Evolutionary conservation across 1,140 invertebrate species (phyloP), one percentile per base, ranked within the genome.

Genomic region (Diabrotica virgifera): DNA sequence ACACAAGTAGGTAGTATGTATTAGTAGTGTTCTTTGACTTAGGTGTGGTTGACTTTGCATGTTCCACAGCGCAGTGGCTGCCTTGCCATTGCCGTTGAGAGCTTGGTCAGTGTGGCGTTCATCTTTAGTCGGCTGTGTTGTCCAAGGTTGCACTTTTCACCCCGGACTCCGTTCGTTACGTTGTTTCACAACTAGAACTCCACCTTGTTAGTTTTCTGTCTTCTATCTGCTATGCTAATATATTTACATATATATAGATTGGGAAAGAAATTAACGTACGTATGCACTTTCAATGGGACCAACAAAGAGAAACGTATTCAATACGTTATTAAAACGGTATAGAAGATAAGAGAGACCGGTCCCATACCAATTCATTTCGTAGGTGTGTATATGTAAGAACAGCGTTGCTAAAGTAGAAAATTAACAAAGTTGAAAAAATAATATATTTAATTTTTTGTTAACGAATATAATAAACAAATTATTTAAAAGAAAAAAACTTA

Each of bases 121-220:
- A 58, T 66, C 37, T 66, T 65, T 52, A 68, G 71, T 66, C 76
- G 77, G 77, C 77, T 78, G 77, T 78, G 77, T 78, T 78, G 77
- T 78, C 75, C 75, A 62, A 72, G 71, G 74, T 73, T 74, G 76
- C 76, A 77, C 75, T 60, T 67, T 69, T 70, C 71, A 67, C 67
- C 58, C 52, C 52, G 60, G 52, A 38, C 46, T 38, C 13, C 13
- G 24, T 5, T 55, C 53, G n/a, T 10, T 55, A 46, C 40, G n/a
- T 46, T 46, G 24, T 24, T n/a, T 60, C 59, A 60, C 46, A 35
- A 60, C 40, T 46, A 46, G 40, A 10, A 11, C 35, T 14, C 46
- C 46, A 54, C 60, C 60, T 12, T 14, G 60, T 14, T 14, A 55
- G 13, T 55, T 62, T 62, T 62, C 37, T 50, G 51, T 36, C 52